These are phyloP conservation scores for Hetaerina americana DNA, from an alignment of 1,140 invertebrate species.

Conservation along the genomic window DNA sequence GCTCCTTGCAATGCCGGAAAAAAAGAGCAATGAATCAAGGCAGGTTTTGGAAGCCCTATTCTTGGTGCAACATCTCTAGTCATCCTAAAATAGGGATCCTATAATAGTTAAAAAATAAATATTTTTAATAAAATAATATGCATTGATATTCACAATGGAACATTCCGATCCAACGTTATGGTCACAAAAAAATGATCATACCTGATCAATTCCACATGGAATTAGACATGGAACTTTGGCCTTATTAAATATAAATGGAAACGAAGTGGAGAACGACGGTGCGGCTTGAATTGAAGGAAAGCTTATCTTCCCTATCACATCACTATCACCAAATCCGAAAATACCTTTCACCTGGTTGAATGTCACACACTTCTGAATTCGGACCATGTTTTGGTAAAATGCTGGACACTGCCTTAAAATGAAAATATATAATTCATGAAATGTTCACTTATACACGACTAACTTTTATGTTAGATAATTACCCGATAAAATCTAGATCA, in stretches of 20 bases:
- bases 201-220: conserved; percentile 97
- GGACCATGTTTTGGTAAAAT: conserved; percentile 86
- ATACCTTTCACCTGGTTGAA: conserved; percentile 69
- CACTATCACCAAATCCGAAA: conserved; percentile 94
- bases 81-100: conserved; percentile 98
- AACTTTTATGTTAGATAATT: conserved; percentile 12
- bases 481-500: conserved; percentile 91
- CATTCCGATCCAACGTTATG: background rate
- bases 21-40: conserved; percentile 85
- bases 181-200: conserved; percentile 20
- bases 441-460: background rate
- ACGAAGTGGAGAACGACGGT: conserved; percentile 87
- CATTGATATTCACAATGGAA: background rate
- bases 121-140: too few species aligned
- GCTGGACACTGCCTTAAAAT: conserved; percentile 58
- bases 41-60: conserved; percentile 81
- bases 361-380: conserved; percentile 50
- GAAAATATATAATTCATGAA: conserved; percentile 1
- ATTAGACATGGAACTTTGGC: conserved; percentile 84
- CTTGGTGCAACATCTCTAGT: conserved; percentile 90
- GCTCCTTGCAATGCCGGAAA: conserved; percentile 94
- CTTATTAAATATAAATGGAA: conserved; percentile 85
- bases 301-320: conserved; percentile 90
- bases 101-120: conserved; percentile 15
- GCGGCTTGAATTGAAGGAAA: conserved; percentile 96